Conservation (phyloP, 2,797 vertebrate genomes). For the Lophius americanus region DNA sequence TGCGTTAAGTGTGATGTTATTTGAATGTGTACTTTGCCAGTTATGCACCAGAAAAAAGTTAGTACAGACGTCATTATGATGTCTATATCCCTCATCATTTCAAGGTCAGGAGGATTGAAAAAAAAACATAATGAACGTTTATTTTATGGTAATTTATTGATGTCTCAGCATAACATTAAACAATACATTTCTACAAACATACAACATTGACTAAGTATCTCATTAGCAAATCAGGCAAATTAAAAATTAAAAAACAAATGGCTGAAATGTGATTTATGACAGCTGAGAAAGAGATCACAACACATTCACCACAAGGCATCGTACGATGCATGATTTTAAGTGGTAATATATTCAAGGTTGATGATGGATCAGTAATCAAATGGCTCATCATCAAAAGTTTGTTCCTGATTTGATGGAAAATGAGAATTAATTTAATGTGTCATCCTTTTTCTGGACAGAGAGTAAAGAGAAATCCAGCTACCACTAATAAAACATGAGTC, state of each 20-base stretch:
- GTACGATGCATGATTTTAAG: no score
- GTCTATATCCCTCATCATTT: no score
- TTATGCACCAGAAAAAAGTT: neutral
- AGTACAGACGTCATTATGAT: no score
- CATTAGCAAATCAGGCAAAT: neutral
- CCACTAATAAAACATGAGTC: conserved; percentile 65
- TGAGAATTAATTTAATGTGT: neutral
- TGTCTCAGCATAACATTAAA: no score
- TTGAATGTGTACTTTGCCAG: no score
- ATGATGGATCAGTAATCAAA: neutral
- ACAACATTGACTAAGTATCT: no score
- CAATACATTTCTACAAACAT: no score
- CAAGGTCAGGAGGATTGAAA: no score
- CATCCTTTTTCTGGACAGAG: neutral
- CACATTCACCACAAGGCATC: neutral
- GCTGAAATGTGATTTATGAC: neutral
- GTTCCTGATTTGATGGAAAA: no score
- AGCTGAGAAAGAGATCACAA: neutral
- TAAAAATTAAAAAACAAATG: neutral
- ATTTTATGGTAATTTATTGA: no score
- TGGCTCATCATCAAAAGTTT: neutral
- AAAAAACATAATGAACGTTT: no score
- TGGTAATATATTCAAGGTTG: neutral
- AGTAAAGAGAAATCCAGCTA: conserved; percentile 13
- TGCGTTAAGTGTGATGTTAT: no score